Conservation (phyloP, 2,797 vertebrate species). For the Echiichthys vipera region DNA sequence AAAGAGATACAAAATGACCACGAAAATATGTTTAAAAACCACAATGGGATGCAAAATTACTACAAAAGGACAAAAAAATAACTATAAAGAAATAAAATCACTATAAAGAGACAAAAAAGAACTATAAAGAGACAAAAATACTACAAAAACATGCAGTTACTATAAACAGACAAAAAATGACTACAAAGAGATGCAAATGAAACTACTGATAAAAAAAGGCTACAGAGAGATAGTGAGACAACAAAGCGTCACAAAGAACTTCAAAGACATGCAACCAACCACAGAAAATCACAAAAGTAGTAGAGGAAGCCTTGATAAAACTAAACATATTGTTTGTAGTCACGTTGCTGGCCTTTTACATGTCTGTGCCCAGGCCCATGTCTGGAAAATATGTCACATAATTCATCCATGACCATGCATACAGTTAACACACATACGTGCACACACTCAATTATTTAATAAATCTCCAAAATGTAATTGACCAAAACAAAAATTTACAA, state of each 20-base stretch:
- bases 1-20: neutral
- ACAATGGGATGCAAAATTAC: neutral
- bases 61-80: neutral
- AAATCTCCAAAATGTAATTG: slow-evolving; percentile 8
- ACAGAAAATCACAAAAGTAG: neutral
- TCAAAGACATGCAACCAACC: neutral
- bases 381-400: neutral
- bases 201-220: neutral
- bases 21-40: neutral
- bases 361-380: neutral
- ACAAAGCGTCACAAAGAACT: no score
- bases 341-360: neutral
- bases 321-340: neutral
- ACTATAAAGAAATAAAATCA: neutral
- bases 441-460: slow-evolving; percentile 4
- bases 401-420: slow-evolving; percentile 17
- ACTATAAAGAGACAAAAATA: neutral
- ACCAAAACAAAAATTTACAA: slow-evolving; percentile 27
- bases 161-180: neutral
- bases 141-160: no score
- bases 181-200: neutral
- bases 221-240: neutral
- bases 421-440: neutral
- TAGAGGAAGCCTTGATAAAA: no score
- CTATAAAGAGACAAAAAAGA: no score